Conservation (phyloP, 2,797 vertebrate species). For the Neopelma chrysocephalum region DNA sequence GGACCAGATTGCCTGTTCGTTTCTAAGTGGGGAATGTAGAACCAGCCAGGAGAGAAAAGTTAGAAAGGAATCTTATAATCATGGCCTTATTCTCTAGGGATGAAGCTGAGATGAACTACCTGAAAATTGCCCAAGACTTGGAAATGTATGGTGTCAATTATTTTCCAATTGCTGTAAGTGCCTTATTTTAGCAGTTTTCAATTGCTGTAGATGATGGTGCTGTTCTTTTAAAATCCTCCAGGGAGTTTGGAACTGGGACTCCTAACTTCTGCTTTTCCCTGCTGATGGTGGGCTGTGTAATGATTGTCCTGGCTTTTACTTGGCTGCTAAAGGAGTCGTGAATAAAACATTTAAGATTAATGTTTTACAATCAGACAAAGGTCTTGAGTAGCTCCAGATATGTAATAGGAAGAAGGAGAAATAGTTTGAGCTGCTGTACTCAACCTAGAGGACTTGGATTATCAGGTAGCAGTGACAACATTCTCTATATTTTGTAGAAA, state of each 20-base stretch:
- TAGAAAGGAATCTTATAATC: not conserved
- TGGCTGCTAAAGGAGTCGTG: not conserved
- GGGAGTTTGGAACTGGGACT: not conserved
- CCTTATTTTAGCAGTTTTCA: conserved; percentile 3
- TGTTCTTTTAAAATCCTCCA: not conserved
- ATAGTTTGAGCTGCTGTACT: not conserved
- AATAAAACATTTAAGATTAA: not conserved
- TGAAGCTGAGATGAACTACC: conserved; percentile 93
- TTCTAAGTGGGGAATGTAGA: not conserved
- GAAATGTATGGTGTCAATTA: conserved; percentile 95
- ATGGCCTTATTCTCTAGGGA: conserved; percentile 76
- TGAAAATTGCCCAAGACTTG: conserved; percentile 92
- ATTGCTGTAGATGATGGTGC: not conserved
- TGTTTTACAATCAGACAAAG: not conserved
- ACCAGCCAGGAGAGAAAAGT: not conserved
- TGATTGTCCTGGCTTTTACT: not conserved
- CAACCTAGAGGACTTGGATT: not conserved
- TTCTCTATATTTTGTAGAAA: not conserved
- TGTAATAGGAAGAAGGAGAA: not conserved
- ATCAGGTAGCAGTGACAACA: not conserved
- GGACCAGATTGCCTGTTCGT: not conserved
- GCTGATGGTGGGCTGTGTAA: not conserved
- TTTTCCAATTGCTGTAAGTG: conserved; percentile 90
- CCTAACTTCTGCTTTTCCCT: not conserved
- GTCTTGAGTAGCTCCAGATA: not conserved